phyloP scores from a whole-genome alignment of 1,140 invertebrate species.

The Megathymus violae region DNA sequence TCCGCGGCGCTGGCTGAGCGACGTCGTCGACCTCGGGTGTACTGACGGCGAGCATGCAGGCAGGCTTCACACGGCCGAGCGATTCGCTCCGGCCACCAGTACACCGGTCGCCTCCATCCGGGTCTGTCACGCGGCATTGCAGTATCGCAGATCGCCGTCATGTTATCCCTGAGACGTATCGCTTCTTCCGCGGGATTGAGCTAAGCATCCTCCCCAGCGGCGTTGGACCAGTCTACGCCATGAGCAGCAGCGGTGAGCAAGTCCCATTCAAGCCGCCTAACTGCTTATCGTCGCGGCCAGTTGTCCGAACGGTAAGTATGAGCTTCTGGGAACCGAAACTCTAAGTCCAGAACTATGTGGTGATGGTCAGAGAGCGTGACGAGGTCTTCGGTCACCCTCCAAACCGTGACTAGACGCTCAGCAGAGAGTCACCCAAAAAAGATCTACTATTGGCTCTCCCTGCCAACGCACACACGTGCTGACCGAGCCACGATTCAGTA shows the following conservation, averaged over 20 bases:
- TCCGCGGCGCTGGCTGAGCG: constrained; percentile 9
- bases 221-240: constrained; percentile 17
- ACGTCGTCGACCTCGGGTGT: constrained; percentile 26
- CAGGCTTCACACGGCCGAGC: constrained; percentile 45
- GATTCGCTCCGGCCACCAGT: constrained; percentile 63
- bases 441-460: constrained; percentile 51
- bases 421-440: constrained; percentile 37
- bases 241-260: constrained; percentile 30
- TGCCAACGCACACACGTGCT: constrained; percentile 49
- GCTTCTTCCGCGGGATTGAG: constrained; percentile 31
- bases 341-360: constrained; percentile 42
- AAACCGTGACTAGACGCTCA: constrained; percentile 29
- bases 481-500: no score
- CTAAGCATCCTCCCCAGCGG: no score
- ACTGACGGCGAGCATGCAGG: constrained; percentile 33
- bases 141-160: constrained; percentile 35
- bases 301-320: no score
- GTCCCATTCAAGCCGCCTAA: constrained; percentile 34
- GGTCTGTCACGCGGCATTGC: constrained; percentile 37
- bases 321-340: neutral
- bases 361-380: constrained; percentile 57
- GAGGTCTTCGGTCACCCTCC: constrained; percentile 49
- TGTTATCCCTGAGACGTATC: neutral
- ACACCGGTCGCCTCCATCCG: constrained; percentile 16
- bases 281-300: constrained; percentile 18